A percentile compares a stretch with the other conserved stretches of the same genome.
These are phyloP conservation scores for Oryzias celebensis DNA, from an alignment of 2,113 vertebrate species.

Conservation along the genomic window DNA sequence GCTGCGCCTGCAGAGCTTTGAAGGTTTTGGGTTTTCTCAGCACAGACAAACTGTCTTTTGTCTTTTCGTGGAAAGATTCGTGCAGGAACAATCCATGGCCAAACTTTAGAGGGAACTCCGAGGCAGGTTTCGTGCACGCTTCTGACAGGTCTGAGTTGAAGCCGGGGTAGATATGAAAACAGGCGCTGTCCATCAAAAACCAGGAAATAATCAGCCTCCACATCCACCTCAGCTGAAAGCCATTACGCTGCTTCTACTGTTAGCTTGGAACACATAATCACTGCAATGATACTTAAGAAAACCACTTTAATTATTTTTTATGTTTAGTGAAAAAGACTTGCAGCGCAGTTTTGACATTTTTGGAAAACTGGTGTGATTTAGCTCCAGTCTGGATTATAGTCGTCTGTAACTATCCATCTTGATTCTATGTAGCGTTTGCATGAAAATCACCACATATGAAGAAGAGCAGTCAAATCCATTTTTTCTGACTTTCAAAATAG, in stretches of 20 bases:
- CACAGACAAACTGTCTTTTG: constrained; percentile 69
- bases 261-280: constrained; percentile 76
- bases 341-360: background rate
- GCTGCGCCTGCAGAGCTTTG: constrained; percentile 61
- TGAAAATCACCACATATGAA: too few species aligned
- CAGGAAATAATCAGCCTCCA: constrained; percentile 86
- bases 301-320: constrained; percentile 79
- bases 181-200: constrained; percentile 88
- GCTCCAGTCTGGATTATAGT: too few species aligned
- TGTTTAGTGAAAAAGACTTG: constrained; percentile 75
- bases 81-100: constrained; percentile 22
- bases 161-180: constrained; percentile 88
- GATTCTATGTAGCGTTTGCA: too few species aligned
- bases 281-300: constrained; percentile 81
- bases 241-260: constrained; percentile 92
- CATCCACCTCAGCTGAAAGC: constrained; percentile 91
- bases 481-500: too few species aligned
- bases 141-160: constrained; percentile 80
- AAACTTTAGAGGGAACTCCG: constrained; percentile 74
- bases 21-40: constrained; percentile 33
- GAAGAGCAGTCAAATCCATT: too few species aligned
- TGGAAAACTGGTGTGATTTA: background rate
- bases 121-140: constrained; percentile 82
- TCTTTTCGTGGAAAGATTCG: constrained; percentile 63
- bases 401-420: too few species aligned